These are phyloP conservation scores for Pygmarrhopalites habei DNA, from an alignment of 1,140 invertebrate genomes.

Conservation along the genomic window DNA sequence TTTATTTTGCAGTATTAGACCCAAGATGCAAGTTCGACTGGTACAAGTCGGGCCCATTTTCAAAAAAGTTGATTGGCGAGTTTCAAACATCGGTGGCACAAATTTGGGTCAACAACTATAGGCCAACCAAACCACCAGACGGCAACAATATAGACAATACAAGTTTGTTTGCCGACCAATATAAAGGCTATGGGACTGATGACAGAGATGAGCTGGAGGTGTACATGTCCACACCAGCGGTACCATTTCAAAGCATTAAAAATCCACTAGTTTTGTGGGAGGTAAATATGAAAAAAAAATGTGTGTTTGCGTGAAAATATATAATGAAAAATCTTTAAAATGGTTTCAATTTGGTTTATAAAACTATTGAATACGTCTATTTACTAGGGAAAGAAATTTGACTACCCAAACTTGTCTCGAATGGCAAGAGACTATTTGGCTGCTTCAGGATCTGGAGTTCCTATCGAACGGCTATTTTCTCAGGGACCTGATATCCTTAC, in stretches of 20 bases:
- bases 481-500: slow-evolving; percentile 5
- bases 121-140: neutral
- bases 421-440: slow-evolving; percentile 17
- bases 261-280: too few relatives aligned
- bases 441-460: slow-evolving; percentile 9
- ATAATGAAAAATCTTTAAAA: too few relatives aligned
- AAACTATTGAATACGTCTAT: too few relatives aligned
- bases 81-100: neutral
- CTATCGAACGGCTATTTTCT: slow-evolving; percentile 15
- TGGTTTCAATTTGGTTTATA: too few relatives aligned
- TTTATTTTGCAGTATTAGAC: neutral
- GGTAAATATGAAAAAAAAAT: too few relatives aligned
- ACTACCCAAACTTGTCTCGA: slow-evolving; percentile 5
- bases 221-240: neutral
- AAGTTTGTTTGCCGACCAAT: neutral
- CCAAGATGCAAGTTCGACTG: neutral
- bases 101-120: neutral
- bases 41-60: neutral
- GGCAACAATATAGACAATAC: neutral
- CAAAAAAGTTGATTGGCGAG: neutral
- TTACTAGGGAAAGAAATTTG: neutral
- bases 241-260: too few relatives aligned
- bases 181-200: neutral
- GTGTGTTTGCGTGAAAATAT: too few relatives aligned
- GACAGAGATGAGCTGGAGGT: neutral